Evolutionary conservation across 2,113 vertebrate species (phyloP), one percentile per base, ranked within the genome.

Genomic region (Chaetops frenatus): DNA sequence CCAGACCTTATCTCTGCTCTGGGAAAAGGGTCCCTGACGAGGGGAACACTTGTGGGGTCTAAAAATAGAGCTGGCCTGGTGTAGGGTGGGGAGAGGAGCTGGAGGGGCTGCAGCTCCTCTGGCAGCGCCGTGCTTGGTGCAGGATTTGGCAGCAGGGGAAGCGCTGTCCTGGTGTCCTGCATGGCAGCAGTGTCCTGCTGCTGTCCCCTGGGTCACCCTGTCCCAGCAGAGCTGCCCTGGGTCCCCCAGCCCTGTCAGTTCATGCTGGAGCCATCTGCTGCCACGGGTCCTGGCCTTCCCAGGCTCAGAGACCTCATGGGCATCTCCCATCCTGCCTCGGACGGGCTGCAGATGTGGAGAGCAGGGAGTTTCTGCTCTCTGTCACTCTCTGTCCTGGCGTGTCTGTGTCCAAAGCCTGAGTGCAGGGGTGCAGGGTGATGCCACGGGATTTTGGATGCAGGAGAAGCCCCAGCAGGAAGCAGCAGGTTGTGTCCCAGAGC

Each of bases 181-280:
- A 19, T 3, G 33, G 45, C 67, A 67, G 35, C 56, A 50, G 61
- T 0, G 0, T 48, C 64, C 76, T 61, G 50, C 6, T 50, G 33
- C 51, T 58, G 33, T 88, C 11, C 47, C 33, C 23, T 1, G 0
- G 51, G 47, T 61, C 76, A 42, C 36, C 25, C 31, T 0, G 0
- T 65, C 58, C 53, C 18, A 5, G 62, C 29, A 61, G 27, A 70
- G 29, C 61, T 66, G 61, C 15, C 40, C 69, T 33, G 40, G 20
- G 11, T 36, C 7, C 22, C 19, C 20, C 58, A 10, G 11, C 71
- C 74, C 56, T 0, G 36, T 18, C 17, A 7, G 57, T 21, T 81
- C 24, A 69, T 17, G 57, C 84, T 79, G 18, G 94, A 94, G 23
- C 70, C 83, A 45, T 64, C 83, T 72, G 84, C 70, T 82, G 44